A percentile compares a stretch with the other conserved stretches of the same genome.
These are phyloP conservation scores for Nylanderia fulva DNA, from an alignment of 1,140 invertebrate species.

Conservation along the genomic window DNA sequence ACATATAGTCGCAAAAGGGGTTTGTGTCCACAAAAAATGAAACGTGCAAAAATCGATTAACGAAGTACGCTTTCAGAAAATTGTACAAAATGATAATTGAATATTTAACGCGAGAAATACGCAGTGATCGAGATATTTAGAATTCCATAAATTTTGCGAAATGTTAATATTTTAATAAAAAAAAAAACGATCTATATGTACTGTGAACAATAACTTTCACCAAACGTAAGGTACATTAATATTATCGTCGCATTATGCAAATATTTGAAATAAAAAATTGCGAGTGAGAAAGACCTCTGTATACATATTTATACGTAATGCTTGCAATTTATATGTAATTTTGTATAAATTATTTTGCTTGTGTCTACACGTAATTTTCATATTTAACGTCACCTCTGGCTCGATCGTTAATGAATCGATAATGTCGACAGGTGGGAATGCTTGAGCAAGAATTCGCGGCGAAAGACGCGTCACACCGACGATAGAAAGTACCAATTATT, in stretches of 20 bases:
- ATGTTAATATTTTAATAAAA: not conserved
- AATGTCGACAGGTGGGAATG: constrained; percentile 40
- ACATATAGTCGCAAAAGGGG: not conserved
- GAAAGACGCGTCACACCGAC: not conserved
- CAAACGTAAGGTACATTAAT: constrained; percentile 27
- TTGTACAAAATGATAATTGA: not conserved
- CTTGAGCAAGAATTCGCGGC: constrained; percentile 29
- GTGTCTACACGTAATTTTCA: not conserved
- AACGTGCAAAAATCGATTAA: constrained; percentile 1
- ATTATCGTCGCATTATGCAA: not conserved
- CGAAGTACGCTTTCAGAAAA: not conserved
- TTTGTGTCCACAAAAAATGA: not conserved
- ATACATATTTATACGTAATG: no score
- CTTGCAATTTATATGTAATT: not conserved
- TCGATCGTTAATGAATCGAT: constrained; percentile 18
- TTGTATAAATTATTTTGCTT: not conserved
- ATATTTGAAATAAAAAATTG: constrained; percentile 18
- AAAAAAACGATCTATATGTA: not conserved
- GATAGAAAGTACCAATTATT: constrained; percentile 18
- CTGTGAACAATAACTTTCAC: not conserved
- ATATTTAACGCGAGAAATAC: not conserved
- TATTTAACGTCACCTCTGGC: not conserved
- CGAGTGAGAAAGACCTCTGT: not conserved
- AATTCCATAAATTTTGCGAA: not conserved
- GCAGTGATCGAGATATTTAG: not conserved